phyloP scores from a whole-genome alignment of 2,797 vertebrate genomes.

The Enteromius fasciolatus region DNA sequence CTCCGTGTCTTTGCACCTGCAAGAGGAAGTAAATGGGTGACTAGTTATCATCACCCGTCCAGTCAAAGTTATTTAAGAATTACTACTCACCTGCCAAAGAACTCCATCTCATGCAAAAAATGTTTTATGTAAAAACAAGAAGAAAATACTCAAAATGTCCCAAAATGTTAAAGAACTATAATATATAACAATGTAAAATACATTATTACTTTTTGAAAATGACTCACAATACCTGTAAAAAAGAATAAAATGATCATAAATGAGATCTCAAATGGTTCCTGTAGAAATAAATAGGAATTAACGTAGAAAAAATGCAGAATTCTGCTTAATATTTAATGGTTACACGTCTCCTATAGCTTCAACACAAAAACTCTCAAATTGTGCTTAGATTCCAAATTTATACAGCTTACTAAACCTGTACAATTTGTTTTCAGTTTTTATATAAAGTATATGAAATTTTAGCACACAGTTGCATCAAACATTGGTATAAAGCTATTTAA shows the following conservation, averaged over 20 bases:
- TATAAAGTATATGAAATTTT: background rate
- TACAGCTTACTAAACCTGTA: background rate
- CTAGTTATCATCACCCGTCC: too few species aligned
- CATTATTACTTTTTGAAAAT: background rate
- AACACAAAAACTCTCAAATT: background rate
- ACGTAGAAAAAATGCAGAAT: background rate
- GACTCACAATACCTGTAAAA: background rate
- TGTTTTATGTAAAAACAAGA: background rate
- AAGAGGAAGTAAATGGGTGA: too few species aligned
- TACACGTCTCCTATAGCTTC: background rate
- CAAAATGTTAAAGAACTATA: background rate
- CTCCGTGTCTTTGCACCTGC: too few species aligned
- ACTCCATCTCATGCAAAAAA: too few species aligned
- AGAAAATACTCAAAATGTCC: background rate
- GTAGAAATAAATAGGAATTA: background rate
- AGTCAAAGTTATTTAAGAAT: too few species aligned
- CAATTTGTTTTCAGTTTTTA: background rate
- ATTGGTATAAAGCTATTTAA: background rate
- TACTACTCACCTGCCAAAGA: too few species aligned
- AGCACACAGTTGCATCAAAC: background rate
- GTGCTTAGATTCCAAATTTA: background rate
- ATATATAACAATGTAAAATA: background rate
- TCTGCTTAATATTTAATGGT: background rate
- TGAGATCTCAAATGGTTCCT: background rate
- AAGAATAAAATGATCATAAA: background rate